Conservation (phyloP, 2,888 invertebrate species). For the Calliphora vomitoria region DNA sequence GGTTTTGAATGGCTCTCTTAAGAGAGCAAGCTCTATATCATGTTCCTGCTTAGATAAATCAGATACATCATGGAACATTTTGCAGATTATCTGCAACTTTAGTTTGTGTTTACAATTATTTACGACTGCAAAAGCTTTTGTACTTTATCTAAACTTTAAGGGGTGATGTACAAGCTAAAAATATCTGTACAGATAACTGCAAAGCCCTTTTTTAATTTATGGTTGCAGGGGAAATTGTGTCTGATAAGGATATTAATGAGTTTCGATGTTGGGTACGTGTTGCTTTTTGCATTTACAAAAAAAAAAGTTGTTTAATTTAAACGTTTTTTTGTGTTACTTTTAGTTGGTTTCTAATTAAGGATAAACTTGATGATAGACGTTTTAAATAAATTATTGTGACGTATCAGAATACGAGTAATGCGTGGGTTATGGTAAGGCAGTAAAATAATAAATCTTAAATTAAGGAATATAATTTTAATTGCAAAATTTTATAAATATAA, state of each 20-base stretch:
- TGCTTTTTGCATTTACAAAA: slow-evolving; percentile 30
- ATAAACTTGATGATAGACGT: slow-evolving; percentile 43
- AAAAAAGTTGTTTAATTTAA: slow-evolving; percentile 1
- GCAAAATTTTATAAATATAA: too few relatives aligned
- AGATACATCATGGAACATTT: slow-evolving; percentile 13
- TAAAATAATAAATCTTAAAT: slow-evolving; percentile 5
- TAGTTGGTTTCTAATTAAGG: slow-evolving; percentile 38
- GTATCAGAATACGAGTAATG: slow-evolving; percentile 4
- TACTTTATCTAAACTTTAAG: slow-evolving; percentile 53
- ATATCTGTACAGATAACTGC: slow-evolving; percentile 31
- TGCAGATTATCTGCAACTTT: neutral
- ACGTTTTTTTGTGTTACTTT: neutral
- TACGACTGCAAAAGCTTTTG: slow-evolving; percentile 27
- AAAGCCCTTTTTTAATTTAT: neutral
- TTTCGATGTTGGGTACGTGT: slow-evolving; percentile 59
- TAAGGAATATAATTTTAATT: neutral
- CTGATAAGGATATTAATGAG: slow-evolving; percentile 37
- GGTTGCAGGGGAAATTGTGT: slow-evolving; percentile 65
- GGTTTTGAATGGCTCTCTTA: neutral
- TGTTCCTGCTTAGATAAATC: neutral
- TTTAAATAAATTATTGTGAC: slow-evolving; percentile 39
- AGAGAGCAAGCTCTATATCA: neutral
- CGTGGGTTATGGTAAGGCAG: slow-evolving; percentile 7
- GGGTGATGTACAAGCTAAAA: slow-evolving; percentile 1
- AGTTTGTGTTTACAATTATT: neutral